Evolutionary conservation across 2,797 vertebrate genomes (phyloP).

Genomic region (Fringilla coelebs): DNA sequence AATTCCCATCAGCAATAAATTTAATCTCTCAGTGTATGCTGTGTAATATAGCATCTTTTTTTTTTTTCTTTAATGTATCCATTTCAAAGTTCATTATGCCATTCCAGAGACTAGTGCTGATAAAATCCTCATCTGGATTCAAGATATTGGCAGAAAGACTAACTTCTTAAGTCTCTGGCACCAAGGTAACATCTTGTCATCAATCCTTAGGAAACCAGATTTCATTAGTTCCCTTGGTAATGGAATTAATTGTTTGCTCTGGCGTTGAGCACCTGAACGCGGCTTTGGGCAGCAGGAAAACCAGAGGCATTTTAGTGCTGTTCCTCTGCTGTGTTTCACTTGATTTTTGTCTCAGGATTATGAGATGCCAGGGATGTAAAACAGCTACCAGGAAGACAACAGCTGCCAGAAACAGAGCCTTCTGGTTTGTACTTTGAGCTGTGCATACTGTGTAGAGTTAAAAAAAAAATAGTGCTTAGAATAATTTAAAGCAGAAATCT

Average conservation of each 20-base stretch:
- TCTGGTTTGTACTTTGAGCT: slow-evolving; percentile 43
- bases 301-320: slow-evolving; percentile 17
- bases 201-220: slow-evolving; percentile 50
- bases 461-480: slow-evolving; percentile 45
- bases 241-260: slow-evolving; percentile 48
- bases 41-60: not conserved
- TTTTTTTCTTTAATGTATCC: not conserved
- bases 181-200: not conserved
- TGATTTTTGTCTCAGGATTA: slow-evolving; percentile 35
- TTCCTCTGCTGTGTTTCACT: slow-evolving; percentile 8
- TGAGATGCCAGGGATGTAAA: slow-evolving; percentile 43
- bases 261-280: not conserved
- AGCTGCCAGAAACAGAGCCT: slow-evolving; percentile 46
- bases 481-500: slow-evolving; percentile 64
- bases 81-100: slow-evolving; percentile 33
- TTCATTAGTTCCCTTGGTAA: slow-evolving; percentile 34
- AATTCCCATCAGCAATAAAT: not conserved
- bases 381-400: slow-evolving; percentile 12
- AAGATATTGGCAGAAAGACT: slow-evolving; percentile 19
- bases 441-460: not conserved
- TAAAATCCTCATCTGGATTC: slow-evolving; percentile 41
- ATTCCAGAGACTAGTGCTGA: not conserved
- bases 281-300: slow-evolving; percentile 15
- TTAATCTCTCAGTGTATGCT: not conserved
- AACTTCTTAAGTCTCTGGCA: slow-evolving; percentile 27